A percentile compares a stretch with the other conserved stretches of the same genome.
Evolutionary conservation across 2,888 invertebrate species (phyloP).

Genomic region (Sycophila texana): DNA sequence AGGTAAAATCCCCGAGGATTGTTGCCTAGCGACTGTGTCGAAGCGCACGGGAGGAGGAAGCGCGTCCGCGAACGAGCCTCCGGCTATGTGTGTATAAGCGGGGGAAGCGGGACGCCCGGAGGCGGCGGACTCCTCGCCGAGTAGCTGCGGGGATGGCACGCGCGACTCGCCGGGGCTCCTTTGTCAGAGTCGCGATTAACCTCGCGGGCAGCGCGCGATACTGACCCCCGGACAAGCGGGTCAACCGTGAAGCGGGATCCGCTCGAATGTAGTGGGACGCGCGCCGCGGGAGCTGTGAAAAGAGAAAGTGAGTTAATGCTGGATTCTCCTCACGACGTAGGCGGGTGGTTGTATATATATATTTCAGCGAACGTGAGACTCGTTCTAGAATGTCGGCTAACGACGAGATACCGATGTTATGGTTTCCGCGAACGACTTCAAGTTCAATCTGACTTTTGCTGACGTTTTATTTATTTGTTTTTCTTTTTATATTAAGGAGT

Average conservation of each 20-base stretch:
- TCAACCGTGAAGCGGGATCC: not conserved
- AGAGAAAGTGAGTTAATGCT: not conserved
- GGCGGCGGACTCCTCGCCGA: not conserved
- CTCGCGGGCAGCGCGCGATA: not conserved
- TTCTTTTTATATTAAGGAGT: no score
- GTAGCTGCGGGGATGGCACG: not conserved
- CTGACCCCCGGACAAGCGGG: not conserved
- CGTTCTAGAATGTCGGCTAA: no score
- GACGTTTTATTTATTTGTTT: no score
- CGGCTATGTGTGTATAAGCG: no score
- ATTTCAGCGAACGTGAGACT: no score
- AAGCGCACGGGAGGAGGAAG: not conserved
- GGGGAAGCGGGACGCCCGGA: no score
- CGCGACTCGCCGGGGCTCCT: slow-evolving; percentile 9
- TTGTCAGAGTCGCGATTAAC: slow-evolving; percentile 48
- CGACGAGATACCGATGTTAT: no score
- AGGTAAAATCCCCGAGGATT: slow-evolving; percentile 36
- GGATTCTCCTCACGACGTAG: no score
- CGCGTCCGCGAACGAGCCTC: not conserved
- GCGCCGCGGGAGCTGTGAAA: not conserved
- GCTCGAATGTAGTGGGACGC: not conserved
- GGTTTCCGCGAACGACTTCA: no score
- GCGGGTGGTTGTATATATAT: no score
- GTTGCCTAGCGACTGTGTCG: slow-evolving; percentile 25
- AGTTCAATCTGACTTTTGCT: no score